Conservation (phyloP, 2,113 vertebrate genomes). For the Proteles cristata region DNA sequence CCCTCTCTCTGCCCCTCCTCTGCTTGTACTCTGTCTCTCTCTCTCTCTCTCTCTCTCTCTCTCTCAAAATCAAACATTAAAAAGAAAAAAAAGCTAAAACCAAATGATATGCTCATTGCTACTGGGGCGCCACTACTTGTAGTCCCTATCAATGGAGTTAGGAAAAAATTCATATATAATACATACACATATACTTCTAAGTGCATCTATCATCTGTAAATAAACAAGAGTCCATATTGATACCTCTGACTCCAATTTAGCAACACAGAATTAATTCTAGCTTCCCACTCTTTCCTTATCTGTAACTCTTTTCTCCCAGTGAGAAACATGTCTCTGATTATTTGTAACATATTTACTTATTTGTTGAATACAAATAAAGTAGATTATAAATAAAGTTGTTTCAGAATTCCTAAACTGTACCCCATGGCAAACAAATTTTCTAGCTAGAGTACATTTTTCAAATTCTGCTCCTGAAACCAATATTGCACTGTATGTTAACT, state of each 20-base stretch:
- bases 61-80: not conserved
- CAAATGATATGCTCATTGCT: not conserved
- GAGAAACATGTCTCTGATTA: not conserved
- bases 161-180: not conserved
- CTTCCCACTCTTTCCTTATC: not conserved
- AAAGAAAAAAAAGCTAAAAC: not conserved
- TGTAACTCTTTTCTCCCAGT: not conserved
- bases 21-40: not conserved
- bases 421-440: not conserved
- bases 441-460: not conserved
- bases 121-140: not conserved
- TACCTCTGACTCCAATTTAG: not conserved
- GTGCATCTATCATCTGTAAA: not conserved
- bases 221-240: not conserved
- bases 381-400: not conserved
- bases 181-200: not conserved
- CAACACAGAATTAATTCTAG: not conserved
- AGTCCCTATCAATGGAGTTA: not conserved
- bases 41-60: not conserved
- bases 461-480: too few relatives aligned
- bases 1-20: not conserved
- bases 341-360: not conserved
- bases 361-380: constrained; percentile 14
- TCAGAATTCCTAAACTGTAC: not conserved
- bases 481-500: too few relatives aligned